Conservation (phyloP, 1,140 invertebrate genomes). For the Tetramorium parvispinum region DNA sequence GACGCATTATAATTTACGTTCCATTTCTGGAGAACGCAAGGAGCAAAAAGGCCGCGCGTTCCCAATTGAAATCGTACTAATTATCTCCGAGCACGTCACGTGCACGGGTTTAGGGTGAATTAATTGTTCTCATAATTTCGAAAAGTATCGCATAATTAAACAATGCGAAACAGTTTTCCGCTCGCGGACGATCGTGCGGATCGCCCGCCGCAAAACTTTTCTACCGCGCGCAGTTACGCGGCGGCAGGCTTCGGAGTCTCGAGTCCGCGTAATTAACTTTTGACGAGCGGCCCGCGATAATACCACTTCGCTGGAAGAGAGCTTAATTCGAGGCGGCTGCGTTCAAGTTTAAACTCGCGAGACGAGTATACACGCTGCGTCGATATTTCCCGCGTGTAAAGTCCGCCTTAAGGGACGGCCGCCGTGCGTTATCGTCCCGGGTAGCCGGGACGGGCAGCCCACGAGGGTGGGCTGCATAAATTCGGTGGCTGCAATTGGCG, state of each 20-base stretch:
- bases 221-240: slow-evolving; percentile 38
- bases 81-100: background rate
- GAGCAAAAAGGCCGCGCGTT: background rate
- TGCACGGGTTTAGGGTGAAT: too few relatives aligned
- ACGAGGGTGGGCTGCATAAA: slow-evolving; percentile 75
- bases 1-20: slow-evolving; percentile 25
- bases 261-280: slow-evolving; percentile 48
- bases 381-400: slow-evolving; percentile 41
- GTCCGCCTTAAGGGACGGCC: slow-evolving; percentile 52
- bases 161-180: slow-evolving; percentile 22
- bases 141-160: slow-evolving; percentile 11
- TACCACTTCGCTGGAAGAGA: slow-evolving; percentile 45
- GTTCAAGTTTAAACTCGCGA: slow-evolving; percentile 38
- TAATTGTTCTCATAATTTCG: slow-evolving; percentile 14
- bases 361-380: background rate
- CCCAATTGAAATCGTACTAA: slow-evolving; percentile 1
- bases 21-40: background rate
- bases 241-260: slow-evolving; percentile 11
- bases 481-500: slow-evolving; percentile 80
- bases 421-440: slow-evolving; percentile 16
- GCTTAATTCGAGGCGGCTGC: slow-evolving; percentile 44
- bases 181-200: background rate
- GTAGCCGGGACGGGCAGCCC: slow-evolving; percentile 33
- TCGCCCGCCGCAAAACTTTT: slow-evolving; percentile 39
- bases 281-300: slow-evolving; percentile 51